Conservation (phyloP, 2,888 invertebrate genomes). For the Pammene fasciana region DNA sequence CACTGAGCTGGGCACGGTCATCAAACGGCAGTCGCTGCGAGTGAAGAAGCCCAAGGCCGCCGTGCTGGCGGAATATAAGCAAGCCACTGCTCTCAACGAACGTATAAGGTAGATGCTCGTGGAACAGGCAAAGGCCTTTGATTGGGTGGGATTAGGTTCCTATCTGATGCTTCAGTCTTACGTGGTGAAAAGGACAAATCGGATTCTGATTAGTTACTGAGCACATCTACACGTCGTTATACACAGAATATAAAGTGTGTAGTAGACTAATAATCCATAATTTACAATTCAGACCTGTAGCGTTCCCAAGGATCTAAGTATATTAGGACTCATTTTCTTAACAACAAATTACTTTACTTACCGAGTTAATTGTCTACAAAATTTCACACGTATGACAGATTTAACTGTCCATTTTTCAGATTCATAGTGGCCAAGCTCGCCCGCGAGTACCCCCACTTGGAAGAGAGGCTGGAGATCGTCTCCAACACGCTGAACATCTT, state of each 20-base stretch:
- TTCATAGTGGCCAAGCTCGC: constrained; percentile 82
- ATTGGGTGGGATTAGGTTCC: neutral
- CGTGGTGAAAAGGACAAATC: neutral
- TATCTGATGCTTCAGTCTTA: neutral
- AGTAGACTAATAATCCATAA: no score
- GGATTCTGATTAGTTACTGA: no score
- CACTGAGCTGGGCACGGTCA: constrained; percentile 81
- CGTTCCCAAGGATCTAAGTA: no score
- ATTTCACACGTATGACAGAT: neutral
- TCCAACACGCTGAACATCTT: constrained; percentile 78
- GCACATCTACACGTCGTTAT: no score
- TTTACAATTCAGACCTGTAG: no score
- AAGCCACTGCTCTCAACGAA: constrained; percentile 83
- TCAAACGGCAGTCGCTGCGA: constrained; percentile 69
- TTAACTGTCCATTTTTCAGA: constrained; percentile 56
- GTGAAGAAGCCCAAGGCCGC: constrained; percentile 72
- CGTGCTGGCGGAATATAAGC: constrained; percentile 82
- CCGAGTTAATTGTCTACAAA: no score
- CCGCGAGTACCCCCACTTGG: constrained; percentile 85
- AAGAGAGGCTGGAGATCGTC: constrained; percentile 67
- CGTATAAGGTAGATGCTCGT: constrained; percentile 73
- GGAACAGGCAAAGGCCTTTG: neutral
- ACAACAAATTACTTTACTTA: no score
- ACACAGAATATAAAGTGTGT: no score
- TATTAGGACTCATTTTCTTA: no score